Evolutionary conservation across 2,888 invertebrate genomes (phyloP), one percentile per base, ranked within the genome.

Genomic region (Papilio gigon): DNA sequence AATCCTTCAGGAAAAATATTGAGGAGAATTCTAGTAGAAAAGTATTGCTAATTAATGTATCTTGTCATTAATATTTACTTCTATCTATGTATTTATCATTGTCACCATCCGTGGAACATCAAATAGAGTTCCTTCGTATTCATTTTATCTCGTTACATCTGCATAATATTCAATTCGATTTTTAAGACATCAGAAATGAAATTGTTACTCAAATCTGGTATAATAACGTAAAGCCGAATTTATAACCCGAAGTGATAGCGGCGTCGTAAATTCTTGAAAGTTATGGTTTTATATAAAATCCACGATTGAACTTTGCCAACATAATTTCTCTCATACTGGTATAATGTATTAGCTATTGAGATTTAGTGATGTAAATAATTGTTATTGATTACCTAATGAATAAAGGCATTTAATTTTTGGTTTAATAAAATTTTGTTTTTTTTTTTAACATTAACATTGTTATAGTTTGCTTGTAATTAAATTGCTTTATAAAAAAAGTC

Each of bases 1-100:
- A 95, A 93, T 80, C 89, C 94, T 0, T 93, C 96, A 0, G 97
- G 97, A 0, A 97, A 97, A 84, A 96, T 97, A 74, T 85, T 97
- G 66, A 92, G 96, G 68, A 93, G 93, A 73, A 84, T 93, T 47
- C 81, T 96, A 42, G 89, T 90, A 77, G 86, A 87, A 70, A 74
- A 82, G 47, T 80, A 68, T 70, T 67, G 60, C 60, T 50, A 58
- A 65, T 47, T 67, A 61, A 35, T 17, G 1, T 30, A 25, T n/a
- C 27, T 53, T 25, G 25, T 14, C n/a, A 27, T 27, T 6, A 50
- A 4, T 6, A 30, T 53, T 53, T 9, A 27, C 8, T 47, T 47
- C 2, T 47, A 47, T 6, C 0, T 44, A 44, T 40, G n/a, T 4
- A n/a, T 17, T 17, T 17, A 37, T n/a, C n/a, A n/a, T 40, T n/a